A percentile compares a stretch with the other conserved stretches of the same genome.
phyloP scores from a whole-genome alignment of 1,140 invertebrate species.

The Anadara kagoshimensis region DNA sequence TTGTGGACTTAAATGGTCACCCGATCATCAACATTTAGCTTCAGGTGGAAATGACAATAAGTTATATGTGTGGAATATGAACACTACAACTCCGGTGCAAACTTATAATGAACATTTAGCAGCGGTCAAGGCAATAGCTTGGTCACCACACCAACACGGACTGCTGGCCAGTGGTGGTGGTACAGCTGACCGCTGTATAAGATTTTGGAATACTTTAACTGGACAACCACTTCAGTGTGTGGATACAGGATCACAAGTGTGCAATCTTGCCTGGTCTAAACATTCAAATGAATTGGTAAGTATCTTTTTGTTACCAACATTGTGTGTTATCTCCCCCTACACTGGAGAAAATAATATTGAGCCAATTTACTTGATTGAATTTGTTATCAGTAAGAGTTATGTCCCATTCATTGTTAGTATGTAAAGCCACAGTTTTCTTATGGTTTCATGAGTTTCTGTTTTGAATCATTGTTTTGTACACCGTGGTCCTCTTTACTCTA shows the following conservation, averaged over 20 bases:
- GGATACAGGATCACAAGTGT: conserved; percentile 98
- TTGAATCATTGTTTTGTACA: too few relatives aligned
- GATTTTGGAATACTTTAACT: conserved; percentile 99
- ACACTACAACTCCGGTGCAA: conserved; percentile 79
- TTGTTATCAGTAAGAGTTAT: too few relatives aligned
- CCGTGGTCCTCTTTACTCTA: too few relatives aligned
- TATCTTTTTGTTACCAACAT: conserved; percentile 27
- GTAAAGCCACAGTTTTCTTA: too few relatives aligned
- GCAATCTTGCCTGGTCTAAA: conserved; percentile 99
- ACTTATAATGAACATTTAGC: conserved; percentile 98
- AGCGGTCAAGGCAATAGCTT: conserved; percentile 98
- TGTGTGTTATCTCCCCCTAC: background rate
- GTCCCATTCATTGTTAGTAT: too few relatives aligned
- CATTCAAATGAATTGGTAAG: conserved; percentile 96
- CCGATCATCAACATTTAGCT: conserved; percentile 97
- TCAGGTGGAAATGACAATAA: conserved; percentile 99
- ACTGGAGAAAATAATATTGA: background rate
- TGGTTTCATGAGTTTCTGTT: too few relatives aligned
- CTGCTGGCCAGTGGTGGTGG: conserved; percentile 97
- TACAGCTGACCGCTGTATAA: conserved; percentile 88
- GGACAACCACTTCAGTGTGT: conserved; percentile 99
- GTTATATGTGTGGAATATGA: conserved; percentile 97
- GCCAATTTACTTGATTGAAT: background rate
- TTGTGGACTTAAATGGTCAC: conserved; percentile 99
- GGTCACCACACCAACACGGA: conserved; percentile 99